A percentile compares a stretch with the other conserved stretches of the same genome.
Conservation (phyloP, 2,797 vertebrate genomes). For the Kryptolebias ocellatus region DNA sequence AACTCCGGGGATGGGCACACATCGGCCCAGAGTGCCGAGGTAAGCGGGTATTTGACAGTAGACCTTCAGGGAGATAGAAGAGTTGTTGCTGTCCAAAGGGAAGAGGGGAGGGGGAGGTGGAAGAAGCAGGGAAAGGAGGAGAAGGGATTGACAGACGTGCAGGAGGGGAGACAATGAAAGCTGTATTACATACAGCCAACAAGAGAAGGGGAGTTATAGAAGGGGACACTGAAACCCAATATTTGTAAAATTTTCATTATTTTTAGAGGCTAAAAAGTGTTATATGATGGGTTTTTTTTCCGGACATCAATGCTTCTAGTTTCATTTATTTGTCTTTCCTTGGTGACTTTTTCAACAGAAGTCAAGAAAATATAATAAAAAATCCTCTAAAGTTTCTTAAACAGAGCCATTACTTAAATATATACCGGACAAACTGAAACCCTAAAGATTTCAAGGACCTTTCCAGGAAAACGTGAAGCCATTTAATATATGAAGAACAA, state of each 20-base stretch:
- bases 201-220: not conserved
- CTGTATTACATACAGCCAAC: conserved; percentile 11
- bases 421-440: not conserved
- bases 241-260: conserved; percentile 3
- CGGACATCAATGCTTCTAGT: not conserved
- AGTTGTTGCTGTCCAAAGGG: conserved; percentile 59
- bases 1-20: conserved; percentile 28
- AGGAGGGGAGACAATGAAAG: conserved; percentile 37
- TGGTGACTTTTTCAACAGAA: not conserved
- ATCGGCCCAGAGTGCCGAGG: conserved; percentile 63
- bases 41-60: conserved; percentile 75
- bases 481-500: not conserved
- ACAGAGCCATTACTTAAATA: not conserved
- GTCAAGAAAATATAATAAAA: not conserved
- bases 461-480: not conserved
- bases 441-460: not conserved
- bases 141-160: conserved; percentile 37
- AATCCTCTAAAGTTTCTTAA: not conserved
- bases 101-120: not conserved
- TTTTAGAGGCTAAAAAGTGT: not conserved
- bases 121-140: not conserved
- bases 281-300: not conserved
- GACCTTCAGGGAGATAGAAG: conserved; percentile 74
- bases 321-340: not conserved
- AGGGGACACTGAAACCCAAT: not conserved